Percentiles rank a stretch among this genome's conserved stretches.
These are phyloP conservation scores for Samia ricini DNA, from an alignment of 1,140 invertebrate genomes.

Conservation along the genomic window DNA sequence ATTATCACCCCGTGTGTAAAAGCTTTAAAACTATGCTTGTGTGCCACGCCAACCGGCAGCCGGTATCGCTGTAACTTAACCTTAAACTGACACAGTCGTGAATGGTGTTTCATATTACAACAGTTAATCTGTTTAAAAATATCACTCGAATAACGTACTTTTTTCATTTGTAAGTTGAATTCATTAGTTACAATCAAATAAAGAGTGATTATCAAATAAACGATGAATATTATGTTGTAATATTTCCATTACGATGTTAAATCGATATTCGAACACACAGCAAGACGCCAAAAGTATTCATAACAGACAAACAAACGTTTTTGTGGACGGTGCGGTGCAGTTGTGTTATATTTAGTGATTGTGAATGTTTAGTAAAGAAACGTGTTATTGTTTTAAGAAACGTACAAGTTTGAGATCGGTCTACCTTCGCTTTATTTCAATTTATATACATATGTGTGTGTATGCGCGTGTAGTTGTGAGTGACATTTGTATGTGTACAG, in stretches of 20 bases:
- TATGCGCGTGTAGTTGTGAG: slow-evolving; percentile 1
- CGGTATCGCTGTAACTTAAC: slow-evolving; percentile 73
- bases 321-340: neutral
- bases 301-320: neutral
- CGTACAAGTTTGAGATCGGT: slow-evolving; percentile 19
- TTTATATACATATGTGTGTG: slow-evolving; percentile 11
- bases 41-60: slow-evolving; percentile 60
- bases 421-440: slow-evolving; percentile 2
- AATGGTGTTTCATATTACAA: slow-evolving; percentile 66
- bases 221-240: neutral
- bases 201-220: neutral
- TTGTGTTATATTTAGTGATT: slow-evolving; percentile 16
- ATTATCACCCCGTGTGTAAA: slow-evolving; percentile 50
- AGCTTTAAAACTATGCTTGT: slow-evolving; percentile 45
- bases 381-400: slow-evolving; percentile 23
- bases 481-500: slow-evolving; percentile 34
- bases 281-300: neutral
- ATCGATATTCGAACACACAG: slow-evolving; percentile 16
- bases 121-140: slow-evolving; percentile 48
- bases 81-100: slow-evolving; percentile 73
- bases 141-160: slow-evolving; percentile 4
- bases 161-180: neutral
- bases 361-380: slow-evolving; percentile 17
- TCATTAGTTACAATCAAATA: neutral
- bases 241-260: slow-evolving; percentile 16